A percentile compares a stretch with the other conserved stretches of the same genome.
phyloP scores from a whole-genome alignment of 2,888 invertebrate species.

The Melanostoma scalare region DNA sequence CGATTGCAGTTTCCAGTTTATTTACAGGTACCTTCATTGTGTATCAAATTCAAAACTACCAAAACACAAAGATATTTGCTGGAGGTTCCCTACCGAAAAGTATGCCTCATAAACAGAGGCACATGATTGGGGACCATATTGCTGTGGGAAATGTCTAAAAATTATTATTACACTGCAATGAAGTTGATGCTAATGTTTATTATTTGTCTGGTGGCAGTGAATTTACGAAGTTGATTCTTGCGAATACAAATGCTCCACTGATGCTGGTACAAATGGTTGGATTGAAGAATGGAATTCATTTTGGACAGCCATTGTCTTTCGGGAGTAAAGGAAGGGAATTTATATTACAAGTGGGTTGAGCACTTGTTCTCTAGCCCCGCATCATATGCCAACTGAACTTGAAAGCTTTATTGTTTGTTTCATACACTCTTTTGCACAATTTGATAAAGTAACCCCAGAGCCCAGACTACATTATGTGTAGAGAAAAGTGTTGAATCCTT shows the following conservation, averaged over 20 bases:
- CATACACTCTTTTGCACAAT: not conserved
- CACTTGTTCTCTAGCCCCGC: not conserved
- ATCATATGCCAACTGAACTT: not conserved
- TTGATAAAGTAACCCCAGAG: not conserved
- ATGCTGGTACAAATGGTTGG: not conserved
- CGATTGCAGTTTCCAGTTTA: slow-evolving; percentile 51
- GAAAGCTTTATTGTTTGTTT: slow-evolving; percentile 6
- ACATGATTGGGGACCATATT: not conserved
- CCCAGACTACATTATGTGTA: not conserved
- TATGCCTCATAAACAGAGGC: slow-evolving; percentile 9
- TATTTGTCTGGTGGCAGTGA: not conserved
- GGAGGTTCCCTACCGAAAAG: slow-evolving; percentile 14
- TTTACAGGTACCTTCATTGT: slow-evolving; percentile 24
- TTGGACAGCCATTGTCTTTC: slow-evolving; percentile 28
- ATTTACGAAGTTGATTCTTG: slow-evolving; percentile 29
- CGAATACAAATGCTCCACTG: slow-evolving; percentile 13
- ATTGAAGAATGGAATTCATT: slow-evolving; percentile 35
- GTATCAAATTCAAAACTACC: slow-evolving; percentile 36
- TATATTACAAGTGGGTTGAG: slow-evolving; percentile 25
- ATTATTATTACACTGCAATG: slow-evolving; percentile 24
- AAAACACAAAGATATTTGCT: slow-evolving; percentile 9
- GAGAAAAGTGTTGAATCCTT: slow-evolving; percentile 20
- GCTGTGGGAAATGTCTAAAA: slow-evolving; percentile 20
- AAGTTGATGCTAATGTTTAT: slow-evolving; percentile 8
- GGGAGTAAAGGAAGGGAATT: slow-evolving; percentile 31